phyloP scores from a whole-genome alignment of 2,797 vertebrate species.

The Vireo griseus region DNA sequence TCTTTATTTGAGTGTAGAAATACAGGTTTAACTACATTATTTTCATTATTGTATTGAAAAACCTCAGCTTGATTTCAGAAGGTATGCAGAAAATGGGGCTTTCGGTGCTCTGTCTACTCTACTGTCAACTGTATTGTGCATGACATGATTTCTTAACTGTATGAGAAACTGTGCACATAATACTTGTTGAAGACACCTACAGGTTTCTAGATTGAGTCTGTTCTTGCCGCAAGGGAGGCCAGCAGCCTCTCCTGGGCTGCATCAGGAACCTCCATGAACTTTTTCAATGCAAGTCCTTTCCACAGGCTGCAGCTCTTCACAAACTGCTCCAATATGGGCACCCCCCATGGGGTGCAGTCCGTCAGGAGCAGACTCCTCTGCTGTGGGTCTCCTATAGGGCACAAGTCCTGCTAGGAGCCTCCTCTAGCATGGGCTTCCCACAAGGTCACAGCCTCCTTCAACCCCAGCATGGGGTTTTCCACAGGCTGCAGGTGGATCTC shows the following conservation, averaged over 20 bases:
- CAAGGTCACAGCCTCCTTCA: neutral
- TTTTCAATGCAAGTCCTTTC: rapidly evolving
- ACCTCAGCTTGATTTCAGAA: neutral
- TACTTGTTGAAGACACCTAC: neutral
- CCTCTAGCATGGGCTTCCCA: neutral
- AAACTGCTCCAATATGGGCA: rapidly evolving
- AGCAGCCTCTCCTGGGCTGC: neutral
- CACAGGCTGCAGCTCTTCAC: neutral
- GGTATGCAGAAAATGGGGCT: neutral
- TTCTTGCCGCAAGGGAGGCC: neutral
- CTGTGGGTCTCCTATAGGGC: neutral
- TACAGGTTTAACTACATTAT: neutral
- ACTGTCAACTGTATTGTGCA: neutral
- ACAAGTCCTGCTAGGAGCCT: neutral
- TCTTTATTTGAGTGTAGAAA: neutral
- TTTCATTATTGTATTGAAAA: neutral
- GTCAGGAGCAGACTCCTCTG: neutral
- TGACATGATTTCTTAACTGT: neutral
- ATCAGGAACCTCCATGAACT: neutral
- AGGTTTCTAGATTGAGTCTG: neutral
- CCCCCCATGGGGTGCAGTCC: neutral
- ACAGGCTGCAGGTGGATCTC: neutral
- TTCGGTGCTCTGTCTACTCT: neutral
- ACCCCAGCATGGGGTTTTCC: neutral
- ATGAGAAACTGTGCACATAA: neutral